A percentile compares a stretch with the other conserved stretches of the same genome.
These are phyloP conservation scores for Phorcus lineatus DNA, from an alignment of 2,888 invertebrate genomes.

Conservation along the genomic window DNA sequence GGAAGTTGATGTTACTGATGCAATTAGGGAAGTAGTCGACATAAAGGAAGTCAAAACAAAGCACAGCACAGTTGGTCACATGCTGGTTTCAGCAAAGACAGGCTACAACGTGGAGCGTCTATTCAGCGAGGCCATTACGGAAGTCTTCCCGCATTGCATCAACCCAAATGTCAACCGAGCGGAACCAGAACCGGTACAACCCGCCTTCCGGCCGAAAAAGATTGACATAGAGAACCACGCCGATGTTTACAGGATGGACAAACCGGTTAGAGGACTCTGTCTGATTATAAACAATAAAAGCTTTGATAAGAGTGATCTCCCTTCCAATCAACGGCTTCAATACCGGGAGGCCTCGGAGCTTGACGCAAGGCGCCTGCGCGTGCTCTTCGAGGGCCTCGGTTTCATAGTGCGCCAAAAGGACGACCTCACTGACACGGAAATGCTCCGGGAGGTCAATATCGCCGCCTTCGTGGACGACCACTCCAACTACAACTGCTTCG, in stretches of 20 bases:
- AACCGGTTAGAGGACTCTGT: neutral
- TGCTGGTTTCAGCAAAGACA: neutral
- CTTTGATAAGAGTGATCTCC: neutral
- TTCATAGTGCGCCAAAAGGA: neutral
- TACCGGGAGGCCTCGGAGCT: neutral
- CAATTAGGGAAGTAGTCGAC: neutral
- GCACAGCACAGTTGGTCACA: neutral
- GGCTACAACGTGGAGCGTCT: conserved; percentile 2
- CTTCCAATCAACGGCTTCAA: neutral
- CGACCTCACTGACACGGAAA: neutral
- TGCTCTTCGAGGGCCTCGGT: neutral
- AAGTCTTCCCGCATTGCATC: neutral
- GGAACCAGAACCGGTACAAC: neutral
- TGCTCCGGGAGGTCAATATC: neutral
- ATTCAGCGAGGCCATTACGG: neutral
- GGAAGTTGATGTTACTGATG: neutral
- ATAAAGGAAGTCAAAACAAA: neutral
- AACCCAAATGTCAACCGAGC: neutral
- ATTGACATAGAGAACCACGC: neutral
- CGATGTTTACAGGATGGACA: neutral
- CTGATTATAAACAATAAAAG: conserved; percentile 11
- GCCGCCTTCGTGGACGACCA: conserved; percentile 2
- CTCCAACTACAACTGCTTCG: neutral
- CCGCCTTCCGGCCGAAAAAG: neutral
- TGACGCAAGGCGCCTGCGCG: neutral